Percentiles rank a stretch among this genome's conserved stretches.
Conservation (phyloP, 2,113 vertebrate species). For the Camelus dromedarius region DNA sequence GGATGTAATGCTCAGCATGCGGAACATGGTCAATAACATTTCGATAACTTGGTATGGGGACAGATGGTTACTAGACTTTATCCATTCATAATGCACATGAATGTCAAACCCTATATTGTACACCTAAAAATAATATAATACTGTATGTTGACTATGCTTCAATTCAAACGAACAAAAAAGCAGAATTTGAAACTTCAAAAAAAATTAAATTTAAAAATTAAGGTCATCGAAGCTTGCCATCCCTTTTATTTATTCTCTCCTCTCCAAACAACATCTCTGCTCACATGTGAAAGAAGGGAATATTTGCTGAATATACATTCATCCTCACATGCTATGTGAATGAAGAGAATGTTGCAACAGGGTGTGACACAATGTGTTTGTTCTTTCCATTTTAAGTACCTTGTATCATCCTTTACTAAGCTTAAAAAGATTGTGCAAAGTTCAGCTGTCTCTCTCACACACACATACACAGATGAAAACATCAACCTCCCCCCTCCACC, state of each 20-base stretch:
- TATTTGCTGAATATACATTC: background rate
- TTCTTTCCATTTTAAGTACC: background rate
- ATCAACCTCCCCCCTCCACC: background rate
- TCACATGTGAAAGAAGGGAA: background rate
- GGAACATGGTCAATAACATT: background rate
- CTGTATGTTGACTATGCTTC: no score
- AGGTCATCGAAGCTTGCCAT: background rate
- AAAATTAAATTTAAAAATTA: background rate
- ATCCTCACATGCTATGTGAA: background rate
- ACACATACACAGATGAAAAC: background rate
- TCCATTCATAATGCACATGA: background rate
- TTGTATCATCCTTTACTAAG: background rate
- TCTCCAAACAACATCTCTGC: background rate
- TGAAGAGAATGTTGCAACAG: background rate
- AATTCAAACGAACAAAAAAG: background rate
- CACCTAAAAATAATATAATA: background rate
- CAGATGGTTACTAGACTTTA: background rate
- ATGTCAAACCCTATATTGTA: background rate
- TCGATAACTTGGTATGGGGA: background rate
- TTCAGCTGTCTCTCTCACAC: background rate
- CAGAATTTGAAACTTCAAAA: background rate
- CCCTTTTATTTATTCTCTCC: background rate
- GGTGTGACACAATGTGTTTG: background rate
- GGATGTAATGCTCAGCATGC: background rate
- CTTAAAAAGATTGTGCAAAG: background rate